These are phyloP conservation scores for Leiothrix lutea DNA, from an alignment of 2,113 vertebrate species.

Conservation along the genomic window DNA sequence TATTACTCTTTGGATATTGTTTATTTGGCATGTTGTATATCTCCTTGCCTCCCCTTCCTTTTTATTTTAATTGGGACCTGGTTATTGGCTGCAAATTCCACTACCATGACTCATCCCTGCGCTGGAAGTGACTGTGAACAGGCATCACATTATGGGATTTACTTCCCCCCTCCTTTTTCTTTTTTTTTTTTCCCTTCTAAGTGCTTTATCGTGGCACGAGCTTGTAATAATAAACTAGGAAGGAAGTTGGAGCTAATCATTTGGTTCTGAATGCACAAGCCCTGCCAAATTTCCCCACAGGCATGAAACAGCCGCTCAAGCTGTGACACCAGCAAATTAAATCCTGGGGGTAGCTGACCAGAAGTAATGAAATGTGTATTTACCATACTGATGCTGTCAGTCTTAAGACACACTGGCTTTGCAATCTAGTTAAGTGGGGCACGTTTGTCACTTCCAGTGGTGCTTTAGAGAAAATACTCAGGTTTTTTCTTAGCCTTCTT, in stretches of 20 bases:
- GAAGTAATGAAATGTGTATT: conserved; percentile 71
- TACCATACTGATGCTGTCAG: conserved; percentile 66
- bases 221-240: conserved; percentile 51
- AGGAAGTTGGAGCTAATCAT: conserved; percentile 57
- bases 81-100: conserved; percentile 25
- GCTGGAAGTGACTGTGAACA: background rate
- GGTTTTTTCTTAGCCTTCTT: background rate
- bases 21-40: background rate
- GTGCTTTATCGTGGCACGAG: background rate
- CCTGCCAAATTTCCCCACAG: conserved; percentile 63
- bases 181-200: background rate
- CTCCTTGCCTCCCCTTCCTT: background rate
- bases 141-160: background rate
- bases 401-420: conserved; percentile 32
- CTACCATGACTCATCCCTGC: background rate
- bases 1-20: background rate
- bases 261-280: conserved; percentile 51
- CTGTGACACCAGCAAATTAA: conserved; percentile 68
- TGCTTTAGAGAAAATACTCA: background rate
- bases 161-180: background rate
- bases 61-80: conserved; percentile 1
- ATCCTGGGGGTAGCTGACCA: conserved; percentile 60
- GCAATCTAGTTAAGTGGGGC: conserved; percentile 31
- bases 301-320: conserved; percentile 40
- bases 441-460: conserved; percentile 6